Percentiles rank a stretch among this genome's conserved stretches.
Evolutionary conservation across 1,140 invertebrate genomes (phyloP).

Genomic region (Lordiphosa collinella): DNA sequence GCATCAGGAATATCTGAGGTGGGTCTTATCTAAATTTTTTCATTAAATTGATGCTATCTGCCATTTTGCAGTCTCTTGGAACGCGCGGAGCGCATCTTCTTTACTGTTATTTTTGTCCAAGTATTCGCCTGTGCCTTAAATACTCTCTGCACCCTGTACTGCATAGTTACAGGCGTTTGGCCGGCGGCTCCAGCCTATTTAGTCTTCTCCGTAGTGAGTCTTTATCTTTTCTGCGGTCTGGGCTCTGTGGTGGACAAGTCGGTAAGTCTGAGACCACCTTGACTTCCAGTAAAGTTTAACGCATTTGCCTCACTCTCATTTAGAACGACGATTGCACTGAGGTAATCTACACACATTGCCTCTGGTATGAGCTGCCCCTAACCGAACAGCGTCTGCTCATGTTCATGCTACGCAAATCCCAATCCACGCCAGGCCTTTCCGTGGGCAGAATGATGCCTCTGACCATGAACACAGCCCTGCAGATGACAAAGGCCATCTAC

Average conservation of each 20-base stretch:
- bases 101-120: slow-evolving; percentile 1
- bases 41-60: no score
- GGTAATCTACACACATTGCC: slow-evolving; percentile 17
- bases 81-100: not conserved
- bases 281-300: no score
- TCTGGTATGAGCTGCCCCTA: slow-evolving; percentile 20
- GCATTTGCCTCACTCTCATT: not conserved
- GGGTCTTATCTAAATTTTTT: no score
- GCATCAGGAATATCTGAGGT: slow-evolving; percentile 23
- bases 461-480: slow-evolving; percentile 51
- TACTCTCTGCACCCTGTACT: slow-evolving; percentile 8
- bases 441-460: slow-evolving; percentile 25
- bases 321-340: slow-evolving; percentile 15
- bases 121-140: not conserved
- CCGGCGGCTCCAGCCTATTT: slow-evolving; percentile 14
- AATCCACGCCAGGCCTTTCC: slow-evolving; percentile 2
- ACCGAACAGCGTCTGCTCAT: slow-evolving; percentile 6
- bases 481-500: slow-evolving; percentile 35
- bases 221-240: slow-evolving; percentile 19
- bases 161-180: slow-evolving; percentile 9
- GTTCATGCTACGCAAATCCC: slow-evolving; percentile 18
- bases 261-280: no score
- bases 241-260: slow-evolving; percentile 8
- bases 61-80: not conserved
- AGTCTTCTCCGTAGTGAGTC: slow-evolving; percentile 6